Percentiles rank a stretch among this genome's conserved stretches.
These are phyloP conservation scores for Boulengerochromis microlepis DNA, from an alignment of 2,113 vertebrate genomes.

Conservation along the genomic window DNA sequence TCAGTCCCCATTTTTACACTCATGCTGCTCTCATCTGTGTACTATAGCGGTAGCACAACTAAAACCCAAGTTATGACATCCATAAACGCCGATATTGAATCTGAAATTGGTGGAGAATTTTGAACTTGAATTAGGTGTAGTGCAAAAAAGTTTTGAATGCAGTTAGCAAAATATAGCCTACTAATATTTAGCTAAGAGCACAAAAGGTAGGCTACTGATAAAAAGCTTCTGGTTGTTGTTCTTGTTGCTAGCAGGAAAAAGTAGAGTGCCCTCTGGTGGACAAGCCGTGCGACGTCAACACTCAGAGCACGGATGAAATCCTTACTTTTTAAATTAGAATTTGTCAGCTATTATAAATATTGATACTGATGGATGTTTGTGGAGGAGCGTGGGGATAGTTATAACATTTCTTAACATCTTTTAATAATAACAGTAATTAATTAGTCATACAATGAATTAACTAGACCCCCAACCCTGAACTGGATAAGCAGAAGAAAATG, in stretches of 20 bases:
- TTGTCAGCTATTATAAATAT: background rate
- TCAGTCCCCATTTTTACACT: background rate
- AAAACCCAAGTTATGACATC: background rate
- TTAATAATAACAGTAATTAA: background rate
- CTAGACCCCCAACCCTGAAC: background rate
- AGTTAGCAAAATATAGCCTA: background rate
- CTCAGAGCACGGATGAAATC: background rate
- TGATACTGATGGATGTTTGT: background rate
- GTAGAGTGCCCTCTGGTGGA: background rate
- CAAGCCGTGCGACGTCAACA: accelerated
- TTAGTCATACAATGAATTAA: background rate
- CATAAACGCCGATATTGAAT: background rate
- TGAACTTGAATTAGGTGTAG: background rate
- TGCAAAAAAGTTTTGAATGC: background rate
- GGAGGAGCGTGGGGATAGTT: background rate
- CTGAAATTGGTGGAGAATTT: background rate
- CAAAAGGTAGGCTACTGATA: background rate
- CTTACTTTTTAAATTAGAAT: background rate
- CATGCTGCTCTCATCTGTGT: background rate
- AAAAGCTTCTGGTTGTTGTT: background rate
- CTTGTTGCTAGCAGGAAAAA: background rate
- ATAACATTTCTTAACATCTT: background rate
- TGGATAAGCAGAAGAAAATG: background rate
- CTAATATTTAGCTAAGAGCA: background rate
- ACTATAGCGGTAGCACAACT: accelerated